These are phyloP conservation scores for Pantherophis alleghaniensis DNA, from an alignment of 2,797 vertebrate genomes.

Conservation along the genomic window DNA sequence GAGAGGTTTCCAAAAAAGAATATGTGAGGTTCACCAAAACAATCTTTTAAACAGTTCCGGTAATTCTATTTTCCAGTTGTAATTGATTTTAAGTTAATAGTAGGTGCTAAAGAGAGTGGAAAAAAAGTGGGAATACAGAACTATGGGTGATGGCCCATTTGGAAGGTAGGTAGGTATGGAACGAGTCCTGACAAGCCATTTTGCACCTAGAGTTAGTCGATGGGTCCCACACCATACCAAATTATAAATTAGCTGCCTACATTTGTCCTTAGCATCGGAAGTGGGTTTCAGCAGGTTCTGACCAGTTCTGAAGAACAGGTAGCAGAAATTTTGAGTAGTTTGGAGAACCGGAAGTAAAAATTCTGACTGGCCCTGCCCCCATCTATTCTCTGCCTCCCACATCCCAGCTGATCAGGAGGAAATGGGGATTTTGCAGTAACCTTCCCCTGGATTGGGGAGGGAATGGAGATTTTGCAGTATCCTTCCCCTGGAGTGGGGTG, in stretches of 20 bases:
- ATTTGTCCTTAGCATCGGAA: neutral
- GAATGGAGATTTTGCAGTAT: too few relatives aligned
- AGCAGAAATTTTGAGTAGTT: too few relatives aligned
- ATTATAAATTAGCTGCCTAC: neutral
- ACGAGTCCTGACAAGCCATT: neutral
- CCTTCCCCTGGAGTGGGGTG: too few relatives aligned
- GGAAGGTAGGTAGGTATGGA: neutral
- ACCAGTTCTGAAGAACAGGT: too few relatives aligned
- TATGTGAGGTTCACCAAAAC: neutral
- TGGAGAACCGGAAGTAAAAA: too few relatives aligned
- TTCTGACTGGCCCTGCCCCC: too few relatives aligned
- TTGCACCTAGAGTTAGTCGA: neutral
- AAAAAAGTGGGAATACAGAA: neutral
- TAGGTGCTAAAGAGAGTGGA: neutral
- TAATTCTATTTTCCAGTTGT: neutral
- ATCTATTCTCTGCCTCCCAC: too few relatives aligned
- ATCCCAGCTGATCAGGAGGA: too few relatives aligned
- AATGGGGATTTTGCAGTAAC: too few relatives aligned
- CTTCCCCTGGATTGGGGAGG: too few relatives aligned
- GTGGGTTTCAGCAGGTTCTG: too few relatives aligned
- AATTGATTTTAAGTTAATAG: neutral
- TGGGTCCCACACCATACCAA: neutral
- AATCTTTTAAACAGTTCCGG: neutral
- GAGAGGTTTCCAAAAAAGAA: neutral
- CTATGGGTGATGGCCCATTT: neutral